These are phyloP conservation scores for Mesorhabditis spiculigera DNA, from an alignment of 2,888 invertebrate genomes.

Conservation along the genomic window DNA sequence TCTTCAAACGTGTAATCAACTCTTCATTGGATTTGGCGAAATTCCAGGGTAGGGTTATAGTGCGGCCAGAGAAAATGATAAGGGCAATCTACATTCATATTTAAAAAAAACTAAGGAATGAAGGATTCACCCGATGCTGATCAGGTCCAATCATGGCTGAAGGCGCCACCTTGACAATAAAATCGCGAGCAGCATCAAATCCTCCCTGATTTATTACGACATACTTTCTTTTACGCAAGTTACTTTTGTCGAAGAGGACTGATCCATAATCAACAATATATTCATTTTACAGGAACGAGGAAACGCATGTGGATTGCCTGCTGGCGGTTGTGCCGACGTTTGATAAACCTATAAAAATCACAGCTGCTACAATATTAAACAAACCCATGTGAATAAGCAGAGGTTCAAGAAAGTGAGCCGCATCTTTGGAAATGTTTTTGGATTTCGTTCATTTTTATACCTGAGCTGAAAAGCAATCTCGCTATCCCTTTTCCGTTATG, in stretches of 20 bases:
- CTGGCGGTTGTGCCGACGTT: no score
- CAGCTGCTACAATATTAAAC: no score
- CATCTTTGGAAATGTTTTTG: no score
- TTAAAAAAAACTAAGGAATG: neutral
- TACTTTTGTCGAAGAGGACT: neutral
- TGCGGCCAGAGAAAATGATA: neutral
- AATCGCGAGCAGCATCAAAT: conserved; percentile 1
- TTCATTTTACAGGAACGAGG: neutral
- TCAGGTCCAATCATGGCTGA: conserved; percentile 3
- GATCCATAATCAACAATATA: conserved; percentile 4
- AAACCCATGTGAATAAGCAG: no score
- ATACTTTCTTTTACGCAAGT: no score
- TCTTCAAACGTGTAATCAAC: neutral
- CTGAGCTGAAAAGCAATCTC: no score
- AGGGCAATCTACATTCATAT: neutral
- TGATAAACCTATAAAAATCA: no score
- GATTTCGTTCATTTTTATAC: no score
- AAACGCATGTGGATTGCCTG: neutral
- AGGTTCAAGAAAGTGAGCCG: no score
- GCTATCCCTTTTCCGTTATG: no score
- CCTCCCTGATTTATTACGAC: neutral
- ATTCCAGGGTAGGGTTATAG: neutral
- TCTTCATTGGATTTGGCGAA: conserved; percentile 1
- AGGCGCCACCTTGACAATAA: neutral
- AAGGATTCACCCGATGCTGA: neutral